phyloP scores from a whole-genome alignment of 2,797 vertebrate genomes.

The Takifugu ocellatus region DNA sequence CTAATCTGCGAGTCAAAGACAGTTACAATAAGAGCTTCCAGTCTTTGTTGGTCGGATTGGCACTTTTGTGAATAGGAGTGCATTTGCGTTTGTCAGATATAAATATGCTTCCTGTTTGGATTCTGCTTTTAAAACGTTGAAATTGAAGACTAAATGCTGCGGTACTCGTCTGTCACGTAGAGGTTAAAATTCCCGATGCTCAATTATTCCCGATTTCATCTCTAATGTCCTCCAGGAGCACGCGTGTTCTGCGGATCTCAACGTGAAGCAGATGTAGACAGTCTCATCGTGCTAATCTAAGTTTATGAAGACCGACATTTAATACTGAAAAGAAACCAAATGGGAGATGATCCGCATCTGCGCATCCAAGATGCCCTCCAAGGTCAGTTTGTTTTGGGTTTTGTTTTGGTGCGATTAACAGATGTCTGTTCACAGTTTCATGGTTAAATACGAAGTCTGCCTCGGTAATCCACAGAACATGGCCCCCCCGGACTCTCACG shows the following conservation, averaged over 20 bases:
- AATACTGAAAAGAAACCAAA: neutral
- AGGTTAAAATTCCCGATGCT: constrained; percentile 43
- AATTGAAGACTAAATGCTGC: constrained; percentile 42
- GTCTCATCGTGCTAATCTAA: neutral
- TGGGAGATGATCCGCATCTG: neutral
- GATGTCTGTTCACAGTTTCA: constrained; percentile 7
- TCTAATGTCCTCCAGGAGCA: constrained; percentile 45
- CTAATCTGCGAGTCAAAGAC: constrained; percentile 66
- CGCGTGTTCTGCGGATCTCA: constrained; percentile 51
- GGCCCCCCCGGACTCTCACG: constrained; percentile 36
- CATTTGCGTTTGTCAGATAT: constrained; percentile 68
- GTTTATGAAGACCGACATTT: neutral
- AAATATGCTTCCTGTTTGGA: constrained; percentile 47
- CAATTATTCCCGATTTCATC: constrained; percentile 43
- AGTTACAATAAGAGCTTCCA: constrained; percentile 73
- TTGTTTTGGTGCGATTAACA: neutral
- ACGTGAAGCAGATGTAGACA: neutral
- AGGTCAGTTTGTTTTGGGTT: constrained; percentile 1
- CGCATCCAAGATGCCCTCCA: neutral
- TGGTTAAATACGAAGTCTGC: neutral
- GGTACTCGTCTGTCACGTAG: constrained; percentile 34
- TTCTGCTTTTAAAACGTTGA: constrained; percentile 21
- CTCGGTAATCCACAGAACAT: constrained; percentile 53
- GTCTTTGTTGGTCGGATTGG: constrained; percentile 83
- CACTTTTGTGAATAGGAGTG: constrained; percentile 85